Evolutionary conservation across 2,113 vertebrate genomes (phyloP).

Genomic region (Hippocampus comes): DNA sequence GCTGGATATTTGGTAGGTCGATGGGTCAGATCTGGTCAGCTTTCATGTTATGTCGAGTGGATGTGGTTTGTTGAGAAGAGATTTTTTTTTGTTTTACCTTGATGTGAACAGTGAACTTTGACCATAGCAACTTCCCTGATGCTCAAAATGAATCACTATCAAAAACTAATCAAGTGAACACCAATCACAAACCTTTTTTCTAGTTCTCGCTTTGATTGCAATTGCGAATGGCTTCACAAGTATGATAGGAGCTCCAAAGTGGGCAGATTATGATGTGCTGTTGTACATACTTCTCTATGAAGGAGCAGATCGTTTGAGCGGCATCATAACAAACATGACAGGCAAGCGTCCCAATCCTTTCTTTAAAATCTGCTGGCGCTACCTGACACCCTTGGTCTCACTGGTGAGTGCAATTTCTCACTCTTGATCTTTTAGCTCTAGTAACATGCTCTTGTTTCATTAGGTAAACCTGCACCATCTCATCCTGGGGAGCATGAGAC

Average conservation of each 20-base stretch:
- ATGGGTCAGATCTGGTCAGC: not conserved
- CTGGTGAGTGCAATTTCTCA: conserved; percentile 52
- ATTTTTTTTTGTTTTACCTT: not conserved
- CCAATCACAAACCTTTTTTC: not conserved
- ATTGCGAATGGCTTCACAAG: not conserved
- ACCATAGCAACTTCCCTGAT: not conserved
- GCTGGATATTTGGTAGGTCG: conserved; percentile 34
- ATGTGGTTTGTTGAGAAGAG: not conserved
- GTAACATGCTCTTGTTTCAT: no score
- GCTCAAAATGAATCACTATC: not conserved
- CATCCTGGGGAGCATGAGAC: not conserved
- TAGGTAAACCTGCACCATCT: not conserved
- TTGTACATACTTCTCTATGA: not conserved
- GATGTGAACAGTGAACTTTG: not conserved
- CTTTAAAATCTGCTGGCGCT: conserved; percentile 75
- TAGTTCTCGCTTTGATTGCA: not conserved
- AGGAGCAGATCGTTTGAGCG: conserved; percentile 61
- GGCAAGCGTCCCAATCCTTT: conserved; percentile 35
- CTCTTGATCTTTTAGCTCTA: no score
- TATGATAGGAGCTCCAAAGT: not conserved
- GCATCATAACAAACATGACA: conserved; percentile 72
- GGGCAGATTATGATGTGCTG: not conserved
- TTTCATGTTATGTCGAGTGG: not conserved
- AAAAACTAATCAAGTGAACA: conserved; percentile 1
- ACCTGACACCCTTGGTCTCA: conserved; percentile 65